phyloP scores from a whole-genome alignment of 2,113 vertebrate genomes.

The Chlorodrepanis virens region DNA sequence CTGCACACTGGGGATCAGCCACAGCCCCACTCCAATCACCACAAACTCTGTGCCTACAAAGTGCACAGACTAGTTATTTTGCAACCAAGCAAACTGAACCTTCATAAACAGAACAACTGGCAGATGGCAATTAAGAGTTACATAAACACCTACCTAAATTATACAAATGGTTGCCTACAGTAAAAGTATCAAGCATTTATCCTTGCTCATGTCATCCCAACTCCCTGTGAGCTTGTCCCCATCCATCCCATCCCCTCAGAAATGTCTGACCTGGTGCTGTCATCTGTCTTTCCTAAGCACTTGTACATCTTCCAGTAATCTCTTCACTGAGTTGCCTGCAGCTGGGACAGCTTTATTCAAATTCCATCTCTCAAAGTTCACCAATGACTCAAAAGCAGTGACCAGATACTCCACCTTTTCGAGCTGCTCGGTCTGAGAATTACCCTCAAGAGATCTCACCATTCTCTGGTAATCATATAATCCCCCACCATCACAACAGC shows the following conservation, averaged over 20 bases:
- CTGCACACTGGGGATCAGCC: not conserved
- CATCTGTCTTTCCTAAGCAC: not conserved
- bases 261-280: not conserved
- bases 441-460: accelerated
- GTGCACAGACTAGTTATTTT: not conserved
- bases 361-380: not conserved
- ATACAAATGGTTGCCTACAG: not conserved
- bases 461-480: accelerated
- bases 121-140: constrained; percentile 33
- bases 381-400: not conserved
- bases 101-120: constrained; percentile 16
- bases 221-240: not conserved
- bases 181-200: not conserved
- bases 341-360: not conserved
- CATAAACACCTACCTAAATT: constrained; percentile 30
- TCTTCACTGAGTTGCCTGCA: not conserved
- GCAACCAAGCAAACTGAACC: constrained; percentile 23
- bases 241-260: not conserved
- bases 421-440: not conserved
- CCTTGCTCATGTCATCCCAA: not conserved
- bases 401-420: not conserved
- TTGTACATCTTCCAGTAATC: not conserved
- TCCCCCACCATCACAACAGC: not conserved
- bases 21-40: not conserved
- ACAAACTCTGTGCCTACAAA: too few species aligned